Base-by-base conservation (phyloP, 2,888 invertebrate genomes). In the Amblyteles armatorius region DNA sequence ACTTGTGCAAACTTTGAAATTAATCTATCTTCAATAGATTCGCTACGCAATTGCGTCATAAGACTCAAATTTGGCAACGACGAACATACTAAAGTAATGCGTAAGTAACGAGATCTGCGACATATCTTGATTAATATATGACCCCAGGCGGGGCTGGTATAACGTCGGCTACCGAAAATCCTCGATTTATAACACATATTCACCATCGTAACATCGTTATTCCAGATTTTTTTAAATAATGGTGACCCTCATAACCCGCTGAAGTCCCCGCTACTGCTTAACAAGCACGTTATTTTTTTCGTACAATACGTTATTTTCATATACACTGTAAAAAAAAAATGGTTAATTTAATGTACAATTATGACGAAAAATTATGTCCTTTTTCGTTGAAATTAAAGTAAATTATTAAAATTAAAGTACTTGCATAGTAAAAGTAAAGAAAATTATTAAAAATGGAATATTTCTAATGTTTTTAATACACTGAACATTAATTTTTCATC, bases 1-100 rank as follows among this genome's bases (percentile, higher is more conserved):
- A 84, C 82, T 79, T 84, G 82, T 82, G 55, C 73, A 82, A 84
- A 78, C 76, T 72, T 57, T 67, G 22, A 26, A 11, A 55, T 55
- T 67, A 79, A 68, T 79, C 9, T 52, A 44, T 11, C 67, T 50
- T 60, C 67, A 36, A 78, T 73, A 82, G 79, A 40, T 16, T 40
- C 26, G 2, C 26, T 19, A 26, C 40, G 73, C 26, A 71, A 26
- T 6, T 22, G 19, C 55, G 55, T 22, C 55, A 9, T 9, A 55
- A 19, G 19, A 55, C 6, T 55, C 55, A 55, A 22, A 22, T 55
- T 55, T 22, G 19, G 55, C 22, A 22, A 52, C 9, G 9, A 55
- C 22, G 5, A 19, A 22, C 3, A 55, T 0, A 7, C 55, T 19
- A 55, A 55, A 55, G 55, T 6, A 22, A 55, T 19, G 22, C 19